Conservation (phyloP, 2,888 invertebrate species). For the Tillus elongatus region DNA sequence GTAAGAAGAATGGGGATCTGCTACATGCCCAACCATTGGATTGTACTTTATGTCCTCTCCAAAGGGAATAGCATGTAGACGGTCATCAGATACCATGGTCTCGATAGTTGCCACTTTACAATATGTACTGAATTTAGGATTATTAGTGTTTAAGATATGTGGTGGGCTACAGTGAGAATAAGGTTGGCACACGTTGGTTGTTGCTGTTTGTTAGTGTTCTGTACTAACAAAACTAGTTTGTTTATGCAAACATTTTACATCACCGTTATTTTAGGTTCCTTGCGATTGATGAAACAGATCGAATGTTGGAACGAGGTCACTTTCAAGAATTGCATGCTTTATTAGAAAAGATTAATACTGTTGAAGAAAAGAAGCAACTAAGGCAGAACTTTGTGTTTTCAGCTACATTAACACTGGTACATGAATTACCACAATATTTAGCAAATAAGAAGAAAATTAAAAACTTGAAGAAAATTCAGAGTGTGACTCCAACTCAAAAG, state of each 20-base stretch:
- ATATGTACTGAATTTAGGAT: no score
- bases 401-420: slow-evolving; percentile 88
- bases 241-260: slow-evolving; percentile 7
- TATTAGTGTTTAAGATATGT: no score
- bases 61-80: no score
- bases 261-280: slow-evolving; percentile 54
- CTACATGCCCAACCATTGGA: no score
- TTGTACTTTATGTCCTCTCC: no score
- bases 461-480: slow-evolving; percentile 45
- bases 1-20: no score
- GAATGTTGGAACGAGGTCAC: slow-evolving; percentile 95
- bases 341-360: slow-evolving; percentile 68
- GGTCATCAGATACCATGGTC: no score
- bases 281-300: slow-evolving; percentile 96
- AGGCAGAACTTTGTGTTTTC: slow-evolving; percentile 96
- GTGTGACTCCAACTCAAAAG: slow-evolving; percentile 67
- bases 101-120: no score
- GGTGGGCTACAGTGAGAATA: no score
- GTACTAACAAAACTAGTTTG: no score
- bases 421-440: slow-evolving; percentile 70
- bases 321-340: slow-evolving; percentile 83
- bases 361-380: slow-evolving; percentile 48
- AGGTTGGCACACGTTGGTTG: no score
- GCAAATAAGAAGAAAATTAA: slow-evolving; percentile 48
- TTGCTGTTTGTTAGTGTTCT: no score